Conservation (phyloP, 2,113 vertebrate species). For the Hiodon alosoides region DNA sequence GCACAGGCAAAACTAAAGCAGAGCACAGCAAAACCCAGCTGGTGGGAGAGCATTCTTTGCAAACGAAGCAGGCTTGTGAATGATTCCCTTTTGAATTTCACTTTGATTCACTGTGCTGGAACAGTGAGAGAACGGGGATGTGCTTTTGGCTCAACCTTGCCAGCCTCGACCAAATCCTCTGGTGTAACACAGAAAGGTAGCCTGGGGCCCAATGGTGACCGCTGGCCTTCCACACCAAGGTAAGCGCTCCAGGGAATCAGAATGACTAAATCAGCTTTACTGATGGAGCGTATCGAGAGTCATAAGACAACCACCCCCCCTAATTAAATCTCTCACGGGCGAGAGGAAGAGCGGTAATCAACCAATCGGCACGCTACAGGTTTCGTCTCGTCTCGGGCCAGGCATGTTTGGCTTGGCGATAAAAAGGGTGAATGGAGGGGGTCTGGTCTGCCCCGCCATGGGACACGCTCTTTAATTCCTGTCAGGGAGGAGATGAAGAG, state of each 20-base stretch:
- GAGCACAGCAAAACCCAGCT: neutral
- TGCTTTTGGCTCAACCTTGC: neutral
- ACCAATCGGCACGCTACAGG: conserved; percentile 39
- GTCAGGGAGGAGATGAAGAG: no score
- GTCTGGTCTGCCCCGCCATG: neutral
- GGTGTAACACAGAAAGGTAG: conserved; percentile 7
- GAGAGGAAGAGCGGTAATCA: conserved; percentile 32
- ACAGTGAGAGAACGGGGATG: neutral
- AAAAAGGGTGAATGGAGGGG: conserved; percentile 7
- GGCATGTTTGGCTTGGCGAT: conserved; percentile 29
- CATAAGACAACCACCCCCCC: conserved; percentile 41
- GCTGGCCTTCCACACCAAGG: conserved; percentile 14
- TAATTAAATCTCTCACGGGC: conserved; percentile 49
- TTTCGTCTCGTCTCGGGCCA: conserved; percentile 23
- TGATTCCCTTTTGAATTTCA: neutral
- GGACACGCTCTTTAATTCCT: no score
- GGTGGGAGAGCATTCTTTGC: neutral
- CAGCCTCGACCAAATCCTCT: conserved; percentile 8
- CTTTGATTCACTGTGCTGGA: conserved; percentile 5
- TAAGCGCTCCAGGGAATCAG: conserved; percentile 7
- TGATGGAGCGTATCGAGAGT: conserved; percentile 30
- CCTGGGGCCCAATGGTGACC: neutral
- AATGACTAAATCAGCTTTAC: conserved; percentile 15
- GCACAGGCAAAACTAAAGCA: conserved; percentile 19
- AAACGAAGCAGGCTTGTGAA: neutral